phyloP scores from a whole-genome alignment of 2,113 vertebrate species.

The Larimichthys crocea region DNA sequence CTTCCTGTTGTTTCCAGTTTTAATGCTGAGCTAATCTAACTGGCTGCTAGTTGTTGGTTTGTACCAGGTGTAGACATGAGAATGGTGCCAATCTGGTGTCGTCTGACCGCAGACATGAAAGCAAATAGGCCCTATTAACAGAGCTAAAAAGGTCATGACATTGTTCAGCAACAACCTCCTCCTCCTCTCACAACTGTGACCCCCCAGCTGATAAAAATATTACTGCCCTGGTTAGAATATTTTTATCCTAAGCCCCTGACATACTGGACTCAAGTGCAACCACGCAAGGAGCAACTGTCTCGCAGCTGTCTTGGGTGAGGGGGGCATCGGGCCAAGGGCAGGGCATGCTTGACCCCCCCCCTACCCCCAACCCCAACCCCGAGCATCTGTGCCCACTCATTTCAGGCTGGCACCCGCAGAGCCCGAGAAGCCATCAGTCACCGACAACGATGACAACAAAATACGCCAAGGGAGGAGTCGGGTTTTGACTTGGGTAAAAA shows the following conservation, averaged over 20 bases:
- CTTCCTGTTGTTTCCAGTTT: background rate
- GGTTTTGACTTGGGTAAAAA: constrained; percentile 54
- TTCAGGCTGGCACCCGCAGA: constrained; percentile 43
- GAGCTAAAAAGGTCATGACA: background rate
- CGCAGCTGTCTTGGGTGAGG: constrained; percentile 67
- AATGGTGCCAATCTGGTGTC: background rate
- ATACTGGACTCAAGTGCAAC: constrained; percentile 40
- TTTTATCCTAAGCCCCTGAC: constrained; percentile 44
- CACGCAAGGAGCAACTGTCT: constrained; percentile 50
- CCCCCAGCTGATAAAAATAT: constrained; percentile 34
- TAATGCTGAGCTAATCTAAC: background rate
- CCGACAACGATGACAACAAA: constrained; percentile 52
- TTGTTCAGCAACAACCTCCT: background rate
- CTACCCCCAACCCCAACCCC: background rate
- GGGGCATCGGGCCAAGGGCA: constrained; percentile 39
- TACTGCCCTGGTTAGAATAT: constrained; percentile 27
- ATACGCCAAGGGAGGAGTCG: constrained; percentile 41
- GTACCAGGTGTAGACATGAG: background rate
- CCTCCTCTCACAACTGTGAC: background rate
- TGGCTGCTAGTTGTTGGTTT: background rate
- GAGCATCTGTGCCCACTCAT: constrained; percentile 60
- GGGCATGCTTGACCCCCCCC: constrained; percentile 43
- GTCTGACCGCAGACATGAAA: background rate
- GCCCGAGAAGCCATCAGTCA: constrained; percentile 51
- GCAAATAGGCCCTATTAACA: background rate